Evolutionary conservation across 2,797 vertebrate genomes (phyloP).

Genomic region (Lagorchestes hirsutus): DNA sequence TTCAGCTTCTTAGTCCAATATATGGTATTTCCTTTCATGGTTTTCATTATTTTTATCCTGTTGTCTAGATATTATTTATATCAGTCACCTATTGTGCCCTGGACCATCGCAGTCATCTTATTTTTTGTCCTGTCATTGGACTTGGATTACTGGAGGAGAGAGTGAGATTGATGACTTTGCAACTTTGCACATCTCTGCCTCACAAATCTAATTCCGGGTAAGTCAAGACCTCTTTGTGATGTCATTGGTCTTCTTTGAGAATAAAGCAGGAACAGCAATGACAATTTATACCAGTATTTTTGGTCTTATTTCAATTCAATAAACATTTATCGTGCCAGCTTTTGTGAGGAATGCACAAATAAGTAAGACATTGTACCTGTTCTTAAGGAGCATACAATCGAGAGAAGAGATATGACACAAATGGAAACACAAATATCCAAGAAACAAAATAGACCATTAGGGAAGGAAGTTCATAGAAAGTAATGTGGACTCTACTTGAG

Average conservation of each 20-base stretch:
- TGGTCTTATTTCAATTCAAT: too few species aligned
- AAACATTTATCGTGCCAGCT: too few species aligned
- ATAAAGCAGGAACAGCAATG: neutral
- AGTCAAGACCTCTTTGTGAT: neutral
- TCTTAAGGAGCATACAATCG: neutral
- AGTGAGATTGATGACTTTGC: neutral
- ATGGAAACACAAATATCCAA: neutral
- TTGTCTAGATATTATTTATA: neutral
- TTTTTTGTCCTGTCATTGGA: too few species aligned
- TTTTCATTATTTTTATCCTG: neutral
- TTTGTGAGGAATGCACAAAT: too few species aligned
- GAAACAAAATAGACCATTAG: neutral
- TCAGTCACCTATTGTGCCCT: neutral
- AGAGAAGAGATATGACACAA: neutral
- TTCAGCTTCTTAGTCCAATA: neutral
- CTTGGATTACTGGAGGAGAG: neutral
- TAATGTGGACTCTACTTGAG: neutral
- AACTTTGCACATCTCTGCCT: neutral
- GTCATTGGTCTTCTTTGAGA: neutral
- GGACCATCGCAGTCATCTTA: too few species aligned
- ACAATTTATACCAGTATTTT: too few species aligned
- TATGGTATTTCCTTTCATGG: neutral
- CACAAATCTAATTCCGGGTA: neutral
- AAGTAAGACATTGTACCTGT: neutral
- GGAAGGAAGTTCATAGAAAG: neutral